Percentiles rank a stretch among this genome's conserved stretches.
phyloP scores from a whole-genome alignment of 2,797 vertebrate species.

The Karalla daura region DNA sequence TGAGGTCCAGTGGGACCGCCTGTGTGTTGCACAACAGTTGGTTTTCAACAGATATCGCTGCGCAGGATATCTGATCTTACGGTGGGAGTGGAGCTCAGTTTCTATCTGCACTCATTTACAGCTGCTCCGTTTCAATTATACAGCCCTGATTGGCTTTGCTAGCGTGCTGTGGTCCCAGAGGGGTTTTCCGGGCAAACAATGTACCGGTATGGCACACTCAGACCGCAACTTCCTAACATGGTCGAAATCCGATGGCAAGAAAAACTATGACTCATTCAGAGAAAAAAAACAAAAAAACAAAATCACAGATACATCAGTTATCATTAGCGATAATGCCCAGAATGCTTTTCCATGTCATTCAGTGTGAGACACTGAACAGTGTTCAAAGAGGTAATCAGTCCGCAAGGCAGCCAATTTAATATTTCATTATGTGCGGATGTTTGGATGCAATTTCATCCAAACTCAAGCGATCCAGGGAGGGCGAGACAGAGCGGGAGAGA shows the following conservation, averaged over 20 bases:
- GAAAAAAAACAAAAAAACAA: too few species aligned
- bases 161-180: conserved; percentile 47
- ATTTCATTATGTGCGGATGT: conserved; percentile 6
- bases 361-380: not conserved
- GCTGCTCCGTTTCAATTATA: conserved; percentile 68
- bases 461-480: not conserved
- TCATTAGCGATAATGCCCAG: conserved; percentile 9
- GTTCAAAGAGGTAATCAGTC: conserved; percentile 14
- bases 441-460: conserved; percentile 21
- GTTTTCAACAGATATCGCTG: conserved; percentile 59
- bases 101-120: conserved; percentile 67
- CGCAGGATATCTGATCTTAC: conserved; percentile 61
- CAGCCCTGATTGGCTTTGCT: conserved; percentile 55
- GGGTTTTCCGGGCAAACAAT: conserved; percentile 53
- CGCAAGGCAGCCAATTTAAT: not conserved
- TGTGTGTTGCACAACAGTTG: conserved; percentile 43
- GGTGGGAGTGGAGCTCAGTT: conserved; percentile 42
- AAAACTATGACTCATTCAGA: conserved; percentile 11
- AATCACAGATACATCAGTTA: conserved; percentile 12
- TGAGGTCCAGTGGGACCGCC: conserved; percentile 32
- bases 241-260: conserved; percentile 12
- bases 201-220: conserved; percentile 13
- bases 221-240: conserved; percentile 28
- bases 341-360: conserved; percentile 3
- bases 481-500: not conserved